phyloP scores from a whole-genome alignment of 2,113 vertebrate genomes.

The Choloepus hoffmanni region DNA sequence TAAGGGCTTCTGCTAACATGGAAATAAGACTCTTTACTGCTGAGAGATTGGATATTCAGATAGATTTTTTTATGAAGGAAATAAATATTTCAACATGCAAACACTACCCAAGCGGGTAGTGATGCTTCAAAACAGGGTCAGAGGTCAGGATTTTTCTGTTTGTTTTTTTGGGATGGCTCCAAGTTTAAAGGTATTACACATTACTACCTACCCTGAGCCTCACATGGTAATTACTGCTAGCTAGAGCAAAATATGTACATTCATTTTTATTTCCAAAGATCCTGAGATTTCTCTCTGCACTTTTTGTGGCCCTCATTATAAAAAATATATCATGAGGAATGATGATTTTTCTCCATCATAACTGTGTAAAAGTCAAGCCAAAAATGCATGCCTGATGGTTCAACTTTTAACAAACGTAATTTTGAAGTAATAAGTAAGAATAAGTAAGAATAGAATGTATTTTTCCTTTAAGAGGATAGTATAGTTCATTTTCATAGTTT shows the following conservation, averaged over 20 bases:
- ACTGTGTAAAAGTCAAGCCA: not conserved
- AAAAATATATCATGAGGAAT: conserved; percentile 59
- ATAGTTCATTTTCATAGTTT: conserved; percentile 44
- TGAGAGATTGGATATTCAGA: conserved; percentile 78
- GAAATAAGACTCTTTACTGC: conserved; percentile 82
- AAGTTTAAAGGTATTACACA: conserved; percentile 68
- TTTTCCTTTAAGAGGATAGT: not conserved
- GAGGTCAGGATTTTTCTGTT: conserved; percentile 73
- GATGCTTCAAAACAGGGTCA: conserved; percentile 85
- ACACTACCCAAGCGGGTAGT: conserved; percentile 76
- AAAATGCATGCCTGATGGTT: conserved; percentile 64
- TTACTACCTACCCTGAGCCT: conserved; percentile 72
- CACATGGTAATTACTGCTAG: conserved; percentile 78
- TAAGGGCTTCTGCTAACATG: conserved; percentile 80
- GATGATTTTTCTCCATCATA: conserved; percentile 67
- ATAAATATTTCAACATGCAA: conserved; percentile 88
- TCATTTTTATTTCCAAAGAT: conserved; percentile 81
- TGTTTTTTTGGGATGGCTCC: conserved; percentile 75
- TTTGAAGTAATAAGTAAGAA: conserved; percentile 55
- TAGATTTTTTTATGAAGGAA: conserved; percentile 87
- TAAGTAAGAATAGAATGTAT: not conserved
- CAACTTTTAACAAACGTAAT: conserved; percentile 73
- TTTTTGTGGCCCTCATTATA: conserved; percentile 76
- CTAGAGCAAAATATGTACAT: conserved; percentile 64
- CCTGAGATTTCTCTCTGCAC: conserved; percentile 73